phyloP scores from a whole-genome alignment of 92 coral and sea anemone genomes.

The Parazoanthus darwini region DNA sequence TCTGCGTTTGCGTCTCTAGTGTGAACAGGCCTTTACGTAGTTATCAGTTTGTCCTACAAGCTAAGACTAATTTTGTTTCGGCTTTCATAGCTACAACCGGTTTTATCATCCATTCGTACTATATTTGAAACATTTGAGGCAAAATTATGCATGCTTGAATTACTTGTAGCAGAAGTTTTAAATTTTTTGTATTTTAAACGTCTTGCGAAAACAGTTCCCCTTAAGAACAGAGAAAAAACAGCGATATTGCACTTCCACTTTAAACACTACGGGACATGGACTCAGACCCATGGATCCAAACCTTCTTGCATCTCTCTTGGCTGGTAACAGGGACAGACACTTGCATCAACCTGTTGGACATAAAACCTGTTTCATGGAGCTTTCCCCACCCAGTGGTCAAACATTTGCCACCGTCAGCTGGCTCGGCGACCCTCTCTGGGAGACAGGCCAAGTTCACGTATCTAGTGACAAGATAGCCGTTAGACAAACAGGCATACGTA shows the following conservation, averaged over 20 bases:
- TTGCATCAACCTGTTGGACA: slow-evolving; percentile 4
- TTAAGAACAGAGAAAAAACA: background rate
- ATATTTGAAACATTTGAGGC: too few species aligned
- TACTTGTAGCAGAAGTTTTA: too few species aligned
- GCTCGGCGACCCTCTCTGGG: background rate
- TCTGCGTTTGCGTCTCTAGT: too few species aligned
- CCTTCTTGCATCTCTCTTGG: background rate
- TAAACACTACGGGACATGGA: background rate
- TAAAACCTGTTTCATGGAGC: background rate
- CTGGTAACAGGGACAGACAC: background rate
- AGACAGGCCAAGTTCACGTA: slow-evolving; percentile 28
- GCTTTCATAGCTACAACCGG: too few species aligned
- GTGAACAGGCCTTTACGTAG: too few species aligned
- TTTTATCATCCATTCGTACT: too few species aligned
- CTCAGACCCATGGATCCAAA: background rate
- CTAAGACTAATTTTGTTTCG: too few species aligned
- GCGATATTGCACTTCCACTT: too few species aligned
- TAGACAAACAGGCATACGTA: background rate
- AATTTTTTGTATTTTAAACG: too few species aligned
- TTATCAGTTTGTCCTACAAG: too few species aligned
- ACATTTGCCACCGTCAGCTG: background rate
- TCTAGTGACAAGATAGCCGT: background rate
- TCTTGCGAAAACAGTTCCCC: background rate
- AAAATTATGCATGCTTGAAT: too few species aligned
- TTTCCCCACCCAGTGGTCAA: slow-evolving; percentile 18